Evolutionary conservation across 2,113 vertebrate genomes (phyloP).

Genomic region (Emydocephalus ijimae): DNA sequence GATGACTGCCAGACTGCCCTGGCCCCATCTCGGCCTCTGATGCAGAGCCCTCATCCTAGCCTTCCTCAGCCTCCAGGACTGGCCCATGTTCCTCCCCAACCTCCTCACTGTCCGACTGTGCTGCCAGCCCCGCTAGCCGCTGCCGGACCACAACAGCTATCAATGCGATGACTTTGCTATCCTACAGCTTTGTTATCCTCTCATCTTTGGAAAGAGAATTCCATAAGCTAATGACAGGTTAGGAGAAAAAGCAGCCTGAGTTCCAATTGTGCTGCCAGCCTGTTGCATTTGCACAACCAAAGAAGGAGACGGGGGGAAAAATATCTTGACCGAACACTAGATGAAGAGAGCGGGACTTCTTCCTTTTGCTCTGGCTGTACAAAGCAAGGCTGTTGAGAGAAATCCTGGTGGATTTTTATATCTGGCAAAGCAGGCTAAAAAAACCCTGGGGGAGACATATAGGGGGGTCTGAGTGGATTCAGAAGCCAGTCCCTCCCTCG

Average conservation of each 20-base stretch:
- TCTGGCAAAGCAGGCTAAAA: not conserved
- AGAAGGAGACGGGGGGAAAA: not conserved
- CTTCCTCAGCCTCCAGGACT: too few species aligned
- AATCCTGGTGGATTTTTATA: not conserved
- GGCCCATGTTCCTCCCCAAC: too few species aligned
- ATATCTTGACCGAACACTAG: not conserved
- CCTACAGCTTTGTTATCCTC: not conserved
- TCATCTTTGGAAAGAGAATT: not conserved
- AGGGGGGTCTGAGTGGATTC: not conserved
- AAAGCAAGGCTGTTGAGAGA: not conserved
- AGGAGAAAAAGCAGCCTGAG: not conserved
- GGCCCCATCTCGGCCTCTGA: too few species aligned
- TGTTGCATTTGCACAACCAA: not conserved
- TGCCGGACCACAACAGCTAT: too few species aligned
- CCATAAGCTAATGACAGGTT: not conserved
- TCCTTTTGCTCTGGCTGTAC: not conserved
- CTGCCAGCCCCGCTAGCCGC: too few species aligned
- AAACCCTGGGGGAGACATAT: not conserved
- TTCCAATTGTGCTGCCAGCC: not conserved
- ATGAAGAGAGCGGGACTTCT: not conserved
- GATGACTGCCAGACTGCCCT: too few species aligned
- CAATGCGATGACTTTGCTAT: too few species aligned
- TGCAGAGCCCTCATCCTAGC: too few species aligned
- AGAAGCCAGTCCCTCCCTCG: rapidly evolving
- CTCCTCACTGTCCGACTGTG: too few species aligned